These are phyloP conservation scores for Uloborus diversus DNA, from an alignment of 1,140 invertebrate genomes.

Conservation along the genomic window DNA sequence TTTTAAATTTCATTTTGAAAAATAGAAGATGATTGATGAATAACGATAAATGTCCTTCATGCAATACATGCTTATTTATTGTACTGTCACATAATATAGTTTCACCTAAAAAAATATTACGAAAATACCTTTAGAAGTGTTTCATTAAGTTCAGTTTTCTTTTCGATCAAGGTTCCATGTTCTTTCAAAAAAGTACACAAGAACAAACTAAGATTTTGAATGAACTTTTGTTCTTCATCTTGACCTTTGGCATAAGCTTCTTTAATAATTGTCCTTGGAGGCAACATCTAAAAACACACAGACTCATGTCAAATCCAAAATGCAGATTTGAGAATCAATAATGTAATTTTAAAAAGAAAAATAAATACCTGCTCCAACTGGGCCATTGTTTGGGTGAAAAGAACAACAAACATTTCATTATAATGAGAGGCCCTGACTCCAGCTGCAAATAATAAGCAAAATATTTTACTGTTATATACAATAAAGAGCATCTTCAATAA, in stretches of 20 bases:
- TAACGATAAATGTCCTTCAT: too few species aligned
- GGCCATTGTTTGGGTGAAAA: conserved; percentile 91
- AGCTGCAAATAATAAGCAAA: conserved; percentile 72
- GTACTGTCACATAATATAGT: too few species aligned
- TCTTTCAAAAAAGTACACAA: conserved; percentile 97
- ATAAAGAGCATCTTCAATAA: too few species aligned
- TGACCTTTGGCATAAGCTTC: conserved; percentile 90
- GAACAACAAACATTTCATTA: conserved; percentile 87
- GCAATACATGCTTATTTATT: too few species aligned
- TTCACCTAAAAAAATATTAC: too few species aligned
- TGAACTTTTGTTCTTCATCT: conserved; percentile 98
- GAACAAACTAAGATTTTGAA: conserved; percentile 98
- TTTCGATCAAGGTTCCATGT: conserved; percentile 88
- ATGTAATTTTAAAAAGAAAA: not conserved
- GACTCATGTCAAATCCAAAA: not conserved
- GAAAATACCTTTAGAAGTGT: conserved; percentile 73
- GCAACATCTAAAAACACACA: conserved; percentile 76
- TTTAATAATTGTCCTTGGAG: conserved; percentile 88
- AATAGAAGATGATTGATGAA: too few species aligned
- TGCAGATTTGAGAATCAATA: conserved; percentile 3
- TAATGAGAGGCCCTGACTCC: conserved; percentile 82
- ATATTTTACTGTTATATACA: too few species aligned
- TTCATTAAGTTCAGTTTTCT: conserved; percentile 74
- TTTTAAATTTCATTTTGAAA: not conserved
- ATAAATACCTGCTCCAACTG: conserved; percentile 76